These are phyloP conservation scores for Corythucha ciliata DNA, from an alignment of 2,888 invertebrate species.

Conservation along the genomic window DNA sequence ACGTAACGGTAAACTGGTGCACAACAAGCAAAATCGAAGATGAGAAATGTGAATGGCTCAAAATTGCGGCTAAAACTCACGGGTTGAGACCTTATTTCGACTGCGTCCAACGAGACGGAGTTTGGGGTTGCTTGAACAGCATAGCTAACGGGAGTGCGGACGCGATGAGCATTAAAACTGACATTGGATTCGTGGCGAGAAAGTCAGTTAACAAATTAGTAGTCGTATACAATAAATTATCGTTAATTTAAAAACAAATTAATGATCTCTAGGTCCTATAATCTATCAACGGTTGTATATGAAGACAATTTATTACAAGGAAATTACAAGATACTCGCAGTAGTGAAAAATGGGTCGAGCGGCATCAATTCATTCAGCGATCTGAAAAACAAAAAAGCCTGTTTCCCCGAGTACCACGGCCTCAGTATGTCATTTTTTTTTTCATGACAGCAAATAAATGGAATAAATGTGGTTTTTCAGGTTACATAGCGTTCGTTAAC, in stretches of 20 bases:
- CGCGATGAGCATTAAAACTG: conserved; percentile 52
- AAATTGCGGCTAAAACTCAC: conserved; percentile 46
- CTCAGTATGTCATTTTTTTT: conserved; percentile 52
- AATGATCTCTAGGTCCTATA: conserved; percentile 50
- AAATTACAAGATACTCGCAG: conserved; percentile 48
- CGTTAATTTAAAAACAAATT: no score
- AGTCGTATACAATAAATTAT: conserved; percentile 3
- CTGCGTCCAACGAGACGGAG: conserved; percentile 44
- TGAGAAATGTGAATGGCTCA: conserved; percentile 53
- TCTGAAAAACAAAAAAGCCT: conserved; percentile 49
- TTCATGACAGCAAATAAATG: not conserved
- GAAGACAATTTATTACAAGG: conserved; percentile 48
- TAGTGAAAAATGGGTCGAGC: conserved; percentile 44
- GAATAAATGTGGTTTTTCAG: conserved; percentile 14
- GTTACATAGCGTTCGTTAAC: conserved; percentile 18
- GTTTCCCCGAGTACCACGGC: conserved; percentile 59
- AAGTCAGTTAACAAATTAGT: conserved; percentile 44
- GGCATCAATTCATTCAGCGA: conserved; percentile 48
- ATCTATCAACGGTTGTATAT: conserved; percentile 49
- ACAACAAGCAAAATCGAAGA: conserved; percentile 47
- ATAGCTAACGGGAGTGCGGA: conserved; percentile 48
- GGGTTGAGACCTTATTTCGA: conserved; percentile 52
- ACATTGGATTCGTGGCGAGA: conserved; percentile 54
- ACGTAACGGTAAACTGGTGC: no score
- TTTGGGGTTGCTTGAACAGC: conserved; percentile 49